phyloP scores from a whole-genome alignment of 2,888 invertebrate genomes.

The Nemotelus nigrinus region DNA sequence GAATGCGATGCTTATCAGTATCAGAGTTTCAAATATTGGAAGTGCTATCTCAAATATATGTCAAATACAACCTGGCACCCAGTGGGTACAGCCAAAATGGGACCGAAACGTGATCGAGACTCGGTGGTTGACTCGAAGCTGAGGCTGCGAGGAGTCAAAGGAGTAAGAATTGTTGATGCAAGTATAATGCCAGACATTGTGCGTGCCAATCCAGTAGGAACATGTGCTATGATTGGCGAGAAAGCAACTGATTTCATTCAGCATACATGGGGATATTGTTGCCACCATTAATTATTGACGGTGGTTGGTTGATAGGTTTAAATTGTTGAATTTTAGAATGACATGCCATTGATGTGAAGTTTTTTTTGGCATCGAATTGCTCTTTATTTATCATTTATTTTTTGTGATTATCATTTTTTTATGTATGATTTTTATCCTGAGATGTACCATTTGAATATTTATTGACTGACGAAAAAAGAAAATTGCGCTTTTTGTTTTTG shows the following conservation, averaged over 20 bases:
- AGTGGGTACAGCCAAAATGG: slow-evolving; percentile 73
- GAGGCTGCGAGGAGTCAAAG: slow-evolving; percentile 67
- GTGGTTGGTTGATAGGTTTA: background rate
- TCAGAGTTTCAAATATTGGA: slow-evolving; percentile 76
- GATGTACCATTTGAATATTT: too few relatives aligned
- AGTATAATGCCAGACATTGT: slow-evolving; percentile 74
- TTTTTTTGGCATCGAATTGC: too few relatives aligned
- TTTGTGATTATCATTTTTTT: too few relatives aligned
- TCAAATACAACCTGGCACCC: slow-evolving; percentile 82
- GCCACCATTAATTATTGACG: background rate
- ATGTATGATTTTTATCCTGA: too few relatives aligned
- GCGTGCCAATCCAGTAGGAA: slow-evolving; percentile 72
- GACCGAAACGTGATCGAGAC: slow-evolving; percentile 64
- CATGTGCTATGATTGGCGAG: slow-evolving; percentile 73
- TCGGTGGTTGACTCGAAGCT: slow-evolving; percentile 70
- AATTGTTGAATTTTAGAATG: background rate
- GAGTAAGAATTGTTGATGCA: slow-evolving; percentile 72
- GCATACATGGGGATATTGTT: slow-evolving; percentile 56
- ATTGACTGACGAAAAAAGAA: too few relatives aligned
- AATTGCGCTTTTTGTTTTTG: too few relatives aligned
- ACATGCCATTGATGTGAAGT: too few relatives aligned
- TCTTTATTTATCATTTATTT: too few relatives aligned
- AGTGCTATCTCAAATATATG: slow-evolving; percentile 82
- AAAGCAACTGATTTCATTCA: slow-evolving; percentile 74
- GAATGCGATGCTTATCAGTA: slow-evolving; percentile 56